Evolutionary conservation across 2,113 vertebrate genomes (phyloP).

Genomic region (Opisthocomus hoazin): DNA sequence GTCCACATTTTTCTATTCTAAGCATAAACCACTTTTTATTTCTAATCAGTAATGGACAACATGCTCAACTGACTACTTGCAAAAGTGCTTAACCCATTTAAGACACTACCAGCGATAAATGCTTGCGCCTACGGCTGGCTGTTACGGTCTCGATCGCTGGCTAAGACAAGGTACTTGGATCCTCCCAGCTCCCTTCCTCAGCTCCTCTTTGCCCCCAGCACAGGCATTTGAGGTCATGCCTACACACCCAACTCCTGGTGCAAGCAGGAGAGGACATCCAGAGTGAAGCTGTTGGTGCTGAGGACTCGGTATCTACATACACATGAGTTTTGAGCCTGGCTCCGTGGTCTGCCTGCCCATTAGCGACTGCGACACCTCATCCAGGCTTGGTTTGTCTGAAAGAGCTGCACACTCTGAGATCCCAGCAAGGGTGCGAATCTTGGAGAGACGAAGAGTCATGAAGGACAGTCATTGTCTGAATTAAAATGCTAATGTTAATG

Average conservation of each 20-base stretch:
- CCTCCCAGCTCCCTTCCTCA: not conserved
- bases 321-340: not conserved
- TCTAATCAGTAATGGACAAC: not conserved
- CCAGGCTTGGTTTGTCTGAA: not conserved
- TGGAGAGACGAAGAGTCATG: not conserved
- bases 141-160: fast-evolving
- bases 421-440: not conserved
- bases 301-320: not conserved
- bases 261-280: not conserved
- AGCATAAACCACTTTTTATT: not conserved
- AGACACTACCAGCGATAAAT: not conserved
- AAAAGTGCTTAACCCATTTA: not conserved
- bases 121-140: not conserved
- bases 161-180: not conserved
- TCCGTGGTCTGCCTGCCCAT: fast-evolving
- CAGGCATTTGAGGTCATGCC: not conserved
- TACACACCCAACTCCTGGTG: fast-evolving
- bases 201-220: not conserved
- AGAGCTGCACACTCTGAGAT: not conserved
- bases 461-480: not conserved
- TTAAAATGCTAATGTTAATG: fast-evolving
- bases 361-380: fast-evolving
- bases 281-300: not conserved
- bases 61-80: not conserved
- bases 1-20: not conserved